These are phyloP conservation scores for Euzophera pinguis DNA, from an alignment of 2,888 invertebrate species.

Conservation along the genomic window DNA sequence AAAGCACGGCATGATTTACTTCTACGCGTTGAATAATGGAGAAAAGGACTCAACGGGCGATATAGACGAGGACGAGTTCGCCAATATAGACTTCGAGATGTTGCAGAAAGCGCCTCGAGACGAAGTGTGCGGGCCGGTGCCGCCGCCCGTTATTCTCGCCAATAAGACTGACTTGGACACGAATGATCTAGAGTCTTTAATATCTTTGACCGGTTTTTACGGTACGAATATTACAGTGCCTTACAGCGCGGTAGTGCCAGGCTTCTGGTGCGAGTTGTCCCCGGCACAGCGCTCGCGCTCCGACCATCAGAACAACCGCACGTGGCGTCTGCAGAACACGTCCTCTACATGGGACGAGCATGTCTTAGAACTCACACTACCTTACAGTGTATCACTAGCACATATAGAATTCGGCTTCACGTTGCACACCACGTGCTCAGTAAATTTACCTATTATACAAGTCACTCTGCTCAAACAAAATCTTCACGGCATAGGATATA, in stretches of 20 bases:
- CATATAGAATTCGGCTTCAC: conserved; percentile 94
- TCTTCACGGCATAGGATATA: conserved; percentile 77
- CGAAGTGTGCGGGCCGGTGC: conserved; percentile 47
- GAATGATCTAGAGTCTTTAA: conserved; percentile 83
- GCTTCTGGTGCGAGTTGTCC: conserved; percentile 96
- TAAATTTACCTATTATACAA: conserved; percentile 88
- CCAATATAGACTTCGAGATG: conserved; percentile 71
- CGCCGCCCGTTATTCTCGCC: conserved; percentile 70
- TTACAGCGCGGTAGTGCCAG: conserved; percentile 93
- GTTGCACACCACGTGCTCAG: conserved; percentile 87
- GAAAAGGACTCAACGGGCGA: conserved; percentile 87
- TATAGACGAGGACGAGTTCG: conserved; percentile 84
- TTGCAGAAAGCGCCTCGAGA: conserved; percentile 58
- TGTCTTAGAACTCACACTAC: conserved; percentile 92
- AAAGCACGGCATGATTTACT: conserved; percentile 88
- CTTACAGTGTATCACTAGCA: conserved; percentile 88
- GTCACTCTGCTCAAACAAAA: conserved; percentile 82
- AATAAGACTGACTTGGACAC: conserved; percentile 79
- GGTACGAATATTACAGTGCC: conserved; percentile 74
- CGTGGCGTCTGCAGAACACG: conserved; percentile 93
- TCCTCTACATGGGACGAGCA: conserved; percentile 96
- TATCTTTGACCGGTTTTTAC: conserved; percentile 88
- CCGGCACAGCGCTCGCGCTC: conserved; percentile 94
- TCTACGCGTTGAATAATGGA: conserved; percentile 87
- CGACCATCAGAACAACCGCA: conserved; percentile 92